Evolutionary conservation across 2,113 vertebrate species (phyloP).

Genomic region (Micromys minutus): DNA sequence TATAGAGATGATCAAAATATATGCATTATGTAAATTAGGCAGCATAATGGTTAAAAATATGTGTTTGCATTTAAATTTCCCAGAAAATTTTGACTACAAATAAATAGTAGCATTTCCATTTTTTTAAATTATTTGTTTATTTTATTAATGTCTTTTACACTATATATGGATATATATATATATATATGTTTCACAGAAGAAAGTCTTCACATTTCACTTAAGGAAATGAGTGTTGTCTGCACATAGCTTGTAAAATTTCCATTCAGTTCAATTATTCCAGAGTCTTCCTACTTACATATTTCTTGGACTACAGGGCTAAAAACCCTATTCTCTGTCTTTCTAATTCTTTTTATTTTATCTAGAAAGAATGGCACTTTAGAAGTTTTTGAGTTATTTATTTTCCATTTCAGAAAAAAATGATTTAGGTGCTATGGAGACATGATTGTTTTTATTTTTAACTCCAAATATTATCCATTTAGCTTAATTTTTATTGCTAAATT

Average conservation of each 20-base stretch:
- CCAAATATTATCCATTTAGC: not conserved
- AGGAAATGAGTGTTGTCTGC: not conserved
- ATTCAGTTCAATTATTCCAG: conserved; percentile 41
- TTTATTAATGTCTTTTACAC: too few relatives aligned
- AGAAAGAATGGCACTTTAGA: not conserved
- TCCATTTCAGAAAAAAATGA: conserved; percentile 30
- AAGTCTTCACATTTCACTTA: not conserved
- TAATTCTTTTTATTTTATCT: conserved; percentile 53
- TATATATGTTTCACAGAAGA: too few relatives aligned
- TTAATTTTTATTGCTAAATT: conserved; percentile 31
- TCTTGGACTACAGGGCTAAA: conserved; percentile 50
- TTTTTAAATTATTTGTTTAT: too few relatives aligned
- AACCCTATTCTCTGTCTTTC: not conserved
- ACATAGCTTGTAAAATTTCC: not conserved
- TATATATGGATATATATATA: not conserved
- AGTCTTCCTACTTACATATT: conserved; percentile 51
- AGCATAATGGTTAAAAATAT: not conserved
- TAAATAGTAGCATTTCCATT: not conserved
- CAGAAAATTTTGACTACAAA: conserved; percentile 12
- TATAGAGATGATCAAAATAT: conserved; percentile 53
- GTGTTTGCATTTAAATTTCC: not conserved
- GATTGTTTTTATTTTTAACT: not conserved
- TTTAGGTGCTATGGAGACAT: not conserved
- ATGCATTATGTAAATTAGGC: conserved; percentile 59
- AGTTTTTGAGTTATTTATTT: too few relatives aligned